Conservation (phyloP, 2,797 vertebrate species). For the Channa striata region DNA sequence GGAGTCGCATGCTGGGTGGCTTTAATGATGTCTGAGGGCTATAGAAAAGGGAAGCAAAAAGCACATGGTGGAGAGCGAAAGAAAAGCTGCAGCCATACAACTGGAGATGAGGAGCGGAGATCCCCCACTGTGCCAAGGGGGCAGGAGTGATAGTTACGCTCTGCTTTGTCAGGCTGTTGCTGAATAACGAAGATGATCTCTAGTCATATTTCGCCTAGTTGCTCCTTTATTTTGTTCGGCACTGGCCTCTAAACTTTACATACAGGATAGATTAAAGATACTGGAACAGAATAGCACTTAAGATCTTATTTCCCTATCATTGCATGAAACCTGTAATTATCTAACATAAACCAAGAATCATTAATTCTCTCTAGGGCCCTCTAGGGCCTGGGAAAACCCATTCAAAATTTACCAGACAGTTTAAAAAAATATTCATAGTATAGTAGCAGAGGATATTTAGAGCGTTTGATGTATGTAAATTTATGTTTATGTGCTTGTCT, state of each 20-base stretch:
- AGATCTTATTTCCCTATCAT: not conserved
- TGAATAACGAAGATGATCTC: slow-evolving; percentile 68
- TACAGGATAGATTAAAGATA: not conserved
- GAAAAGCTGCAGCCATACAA: slow-evolving; percentile 46
- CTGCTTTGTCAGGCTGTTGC: slow-evolving; percentile 39
- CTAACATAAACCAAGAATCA: not conserved
- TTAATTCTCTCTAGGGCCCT: not conserved
- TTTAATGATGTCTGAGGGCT: slow-evolving; percentile 81
- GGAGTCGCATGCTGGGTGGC: slow-evolving; percentile 76
- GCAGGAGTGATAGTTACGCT: slow-evolving; percentile 48
- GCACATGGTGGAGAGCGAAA: slow-evolving; percentile 47
- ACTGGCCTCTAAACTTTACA: slow-evolving; percentile 37
- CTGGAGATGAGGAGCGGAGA: slow-evolving; percentile 42
- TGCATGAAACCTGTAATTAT: slow-evolving; percentile 13
- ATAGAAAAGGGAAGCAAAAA: slow-evolving; percentile 64
- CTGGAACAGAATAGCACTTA: no score
- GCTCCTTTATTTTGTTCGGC: slow-evolving; percentile 36
- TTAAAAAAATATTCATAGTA: no score
- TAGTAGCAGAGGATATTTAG: no score
- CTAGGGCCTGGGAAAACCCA: no score
- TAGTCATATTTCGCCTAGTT: slow-evolving; percentile 36
- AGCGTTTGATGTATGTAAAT: no score
- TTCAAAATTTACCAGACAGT: no score
- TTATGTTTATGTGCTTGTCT: no score
- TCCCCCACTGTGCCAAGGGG: slow-evolving; percentile 54